Conservation (phyloP, 1,140 invertebrate genomes). For the Pseudomyrmex flavicornis region DNA sequence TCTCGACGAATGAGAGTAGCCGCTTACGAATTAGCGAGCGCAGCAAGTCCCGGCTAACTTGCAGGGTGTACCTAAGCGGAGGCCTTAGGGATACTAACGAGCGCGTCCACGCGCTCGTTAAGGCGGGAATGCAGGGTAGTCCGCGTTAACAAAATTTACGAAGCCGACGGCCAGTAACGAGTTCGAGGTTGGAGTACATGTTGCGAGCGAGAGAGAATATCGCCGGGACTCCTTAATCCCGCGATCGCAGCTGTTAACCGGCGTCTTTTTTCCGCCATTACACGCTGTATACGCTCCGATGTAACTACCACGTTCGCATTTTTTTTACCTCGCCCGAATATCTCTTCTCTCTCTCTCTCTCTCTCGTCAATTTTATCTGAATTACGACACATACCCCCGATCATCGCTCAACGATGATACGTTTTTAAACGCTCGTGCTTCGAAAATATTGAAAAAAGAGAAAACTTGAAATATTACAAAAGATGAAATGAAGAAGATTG, state of each 20-base stretch:
- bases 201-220: slow-evolving; percentile 28
- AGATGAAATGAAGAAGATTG: not conserved
- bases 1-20: slow-evolving; percentile 70
- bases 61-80: slow-evolving; percentile 65
- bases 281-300: slow-evolving; percentile 13
- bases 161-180: slow-evolving; percentile 76
- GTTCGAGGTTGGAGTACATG: slow-evolving; percentile 47
- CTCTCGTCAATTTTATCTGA: slow-evolving; percentile 38
- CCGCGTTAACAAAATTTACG: slow-evolving; percentile 80
- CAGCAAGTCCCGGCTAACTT: slow-evolving; percentile 57
- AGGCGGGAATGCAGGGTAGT: slow-evolving; percentile 72
- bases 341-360: not conserved
- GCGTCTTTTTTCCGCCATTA: slow-evolving; percentile 44
- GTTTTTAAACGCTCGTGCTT: not conserved
- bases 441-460: too few relatives aligned
- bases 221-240: slow-evolving; percentile 44
- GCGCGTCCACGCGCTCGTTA: slow-evolving; percentile 78
- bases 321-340: not conserved
- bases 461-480: not conserved
- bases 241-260: slow-evolving; percentile 42
- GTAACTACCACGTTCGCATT: slow-evolving; percentile 42
- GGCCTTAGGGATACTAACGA: slow-evolving; percentile 73
- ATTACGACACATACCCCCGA: slow-evolving; percentile 20
- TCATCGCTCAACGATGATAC: slow-evolving; percentile 3
- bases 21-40: slow-evolving; percentile 74